A percentile compares a stretch with the other conserved stretches of the same genome.
Conservation (phyloP, 2,797 vertebrate genomes). For the Labeo calbasu region DNA sequence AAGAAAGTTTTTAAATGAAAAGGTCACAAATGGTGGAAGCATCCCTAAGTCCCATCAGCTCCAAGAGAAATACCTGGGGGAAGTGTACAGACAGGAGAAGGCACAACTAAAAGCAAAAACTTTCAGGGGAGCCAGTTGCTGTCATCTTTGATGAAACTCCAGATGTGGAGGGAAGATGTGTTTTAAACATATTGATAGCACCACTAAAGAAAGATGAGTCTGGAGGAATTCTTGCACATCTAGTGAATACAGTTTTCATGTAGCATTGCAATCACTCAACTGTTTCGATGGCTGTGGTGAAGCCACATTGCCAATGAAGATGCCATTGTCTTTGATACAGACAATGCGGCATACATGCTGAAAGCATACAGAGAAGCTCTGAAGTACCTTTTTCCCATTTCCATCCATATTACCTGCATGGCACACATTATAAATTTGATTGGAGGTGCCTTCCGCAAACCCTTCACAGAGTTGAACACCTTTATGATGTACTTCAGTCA, state of each 20-base stretch:
- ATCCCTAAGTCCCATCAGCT: constrained; percentile 43
- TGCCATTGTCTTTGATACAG: constrained; percentile 59
- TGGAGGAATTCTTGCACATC: constrained; percentile 51
- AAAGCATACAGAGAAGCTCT: constrained; percentile 50
- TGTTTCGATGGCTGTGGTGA: constrained; percentile 48
- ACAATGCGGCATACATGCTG: constrained; percentile 55
- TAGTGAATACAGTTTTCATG: constrained; percentile 49
- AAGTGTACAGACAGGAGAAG: constrained; percentile 44
- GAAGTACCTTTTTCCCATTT: constrained; percentile 45
- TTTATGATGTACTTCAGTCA: constrained; percentile 49
- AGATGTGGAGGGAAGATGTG: constrained; percentile 51
- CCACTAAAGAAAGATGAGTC: constrained; percentile 55
- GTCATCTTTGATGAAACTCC: constrained; percentile 59
- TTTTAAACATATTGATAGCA: constrained; percentile 50
- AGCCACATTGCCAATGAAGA: constrained; percentile 47
- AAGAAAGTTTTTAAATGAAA: background rate
- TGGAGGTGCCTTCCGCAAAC: constrained; percentile 50
- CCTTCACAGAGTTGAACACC: constrained; percentile 46
- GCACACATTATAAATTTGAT: constrained; percentile 56
- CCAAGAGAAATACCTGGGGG: constrained; percentile 44
- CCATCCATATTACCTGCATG: constrained; percentile 50
- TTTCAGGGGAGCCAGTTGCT: constrained; percentile 49
- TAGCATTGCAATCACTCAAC: constrained; percentile 52
- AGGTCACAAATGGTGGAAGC: constrained; percentile 38
- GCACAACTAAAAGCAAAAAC: constrained; percentile 21